Evolutionary conservation across 2,797 vertebrate genomes (phyloP), one percentile per base, ranked within the genome.

Genomic region (Bovichtus diacanthus): DNA sequence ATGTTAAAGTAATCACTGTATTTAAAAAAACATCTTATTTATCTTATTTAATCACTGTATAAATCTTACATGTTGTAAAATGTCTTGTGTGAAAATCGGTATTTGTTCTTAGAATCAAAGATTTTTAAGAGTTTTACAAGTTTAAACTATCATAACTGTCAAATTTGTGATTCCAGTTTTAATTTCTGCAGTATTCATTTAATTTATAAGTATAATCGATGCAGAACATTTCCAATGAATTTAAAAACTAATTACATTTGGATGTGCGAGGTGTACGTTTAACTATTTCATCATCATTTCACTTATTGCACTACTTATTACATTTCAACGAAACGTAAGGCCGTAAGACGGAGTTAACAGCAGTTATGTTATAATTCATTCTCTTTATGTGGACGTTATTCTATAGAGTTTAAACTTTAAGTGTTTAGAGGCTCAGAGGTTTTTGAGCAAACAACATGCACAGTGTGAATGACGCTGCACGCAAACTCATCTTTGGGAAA

Each of bases 401-500:
- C 1, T 25, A 1, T n/a, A 27, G 43, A 31, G n/a, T 27, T 36
- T 25, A 61, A 59, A 18, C 9, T 3, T 27, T 1, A 13, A 3
- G 44, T 10, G 9, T 21, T 51, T 8, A 51, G 31, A 7, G 1
- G 27, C 8, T 44, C 6, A 2, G 31, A 50, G 18, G 50, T 81
- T 76, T 49, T 65, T 19, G 74, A 46, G 3, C 11, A 69, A 39
- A 23, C 0, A 0, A 15, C 29, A 4, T 34, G 3, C 4, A 46
- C 60, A 38, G 77, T 86, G 67, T 76, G 80, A 83, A 64, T 65
- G 74, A 78, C 0, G 80, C 10, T 29, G 1, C 41, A 13, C 46
- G 53, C 1, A 83, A 61, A 5, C 34, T 83, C 5, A 0, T 71
- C 29, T 86, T 86, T 62, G 80, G 73, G 2, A 23, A 10, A 67